A percentile compares a stretch with the other conserved stretches of the same genome.
Evolutionary conservation across 2,888 invertebrate genomes (phyloP).

Genomic region (Sympetrum striolatum): DNA sequence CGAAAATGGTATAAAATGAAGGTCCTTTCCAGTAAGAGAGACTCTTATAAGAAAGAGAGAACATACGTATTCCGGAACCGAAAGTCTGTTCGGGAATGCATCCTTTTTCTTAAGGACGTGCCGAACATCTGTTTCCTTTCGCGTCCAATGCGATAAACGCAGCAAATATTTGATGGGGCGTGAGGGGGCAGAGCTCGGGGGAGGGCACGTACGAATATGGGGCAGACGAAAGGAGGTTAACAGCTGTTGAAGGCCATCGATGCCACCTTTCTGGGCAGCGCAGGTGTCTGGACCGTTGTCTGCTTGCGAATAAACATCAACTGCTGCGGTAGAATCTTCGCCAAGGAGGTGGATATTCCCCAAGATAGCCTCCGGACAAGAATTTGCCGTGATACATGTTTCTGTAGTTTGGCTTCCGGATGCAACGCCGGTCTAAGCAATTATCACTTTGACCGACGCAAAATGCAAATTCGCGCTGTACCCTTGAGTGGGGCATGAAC

Average conservation of each 20-base stretch:
- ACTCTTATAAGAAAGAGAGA: too few relatives aligned
- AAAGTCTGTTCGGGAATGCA: too few relatives aligned
- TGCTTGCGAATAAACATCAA: not conserved
- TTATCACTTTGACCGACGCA: not conserved
- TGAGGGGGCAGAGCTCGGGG: not conserved
- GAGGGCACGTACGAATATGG: not conserved
- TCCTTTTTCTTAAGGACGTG: not conserved
- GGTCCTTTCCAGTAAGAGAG: too few relatives aligned
- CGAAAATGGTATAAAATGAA: too few relatives aligned
- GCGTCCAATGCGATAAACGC: not conserved
- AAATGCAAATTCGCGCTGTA: not conserved
- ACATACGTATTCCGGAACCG: too few relatives aligned
- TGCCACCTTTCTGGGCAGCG: not conserved
- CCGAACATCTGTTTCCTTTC: not conserved
- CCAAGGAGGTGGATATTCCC: not conserved
- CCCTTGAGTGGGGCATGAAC: not conserved
- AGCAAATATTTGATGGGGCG: not conserved
- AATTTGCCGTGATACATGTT: not conserved
- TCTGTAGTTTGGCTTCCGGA: not conserved
- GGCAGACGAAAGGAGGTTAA: not conserved
- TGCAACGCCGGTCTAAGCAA: not conserved
- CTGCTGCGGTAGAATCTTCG: not conserved
- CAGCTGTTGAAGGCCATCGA: not conserved
- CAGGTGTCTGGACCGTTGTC: not conserved
- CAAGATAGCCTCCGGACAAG: not conserved